Base-by-base conservation (phyloP, 1,140 invertebrate species). In the Pentalonia nigronervosa region DNA sequence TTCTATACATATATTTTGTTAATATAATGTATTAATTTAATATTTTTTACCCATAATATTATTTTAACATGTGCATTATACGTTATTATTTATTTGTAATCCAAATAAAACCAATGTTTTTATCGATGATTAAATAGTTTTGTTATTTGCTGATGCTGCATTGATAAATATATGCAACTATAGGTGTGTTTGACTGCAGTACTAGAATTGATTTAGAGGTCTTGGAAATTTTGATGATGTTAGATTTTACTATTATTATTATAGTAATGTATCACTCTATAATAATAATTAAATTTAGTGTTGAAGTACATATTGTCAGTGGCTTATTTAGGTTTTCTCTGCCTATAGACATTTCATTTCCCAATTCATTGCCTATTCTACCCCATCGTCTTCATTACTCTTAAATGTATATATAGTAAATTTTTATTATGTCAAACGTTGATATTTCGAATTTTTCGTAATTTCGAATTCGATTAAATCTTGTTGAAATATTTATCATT, bases 51-150 rank as follows among this genome's bases (percentile, higher is more conserved):
- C 48, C 23, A 76, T 91, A 20, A 81, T 91, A 91, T 91, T 91
- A 84, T 92, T 91, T 76, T 83, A 91, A 91, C 47, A 53, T 92
- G 91, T 84, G 81, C 91, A 92, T 92, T 84, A 84, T 67, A 67
- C n/a, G 60, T 90, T 81, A 91, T 91, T 91, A 92, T 92, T 92
- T 92, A 92, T 84, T 92, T 92, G 76, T 92, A 84, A 92, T 45
- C 45, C 25, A 91, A 91, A 91, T 91, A 91, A 91, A 89, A 76
- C 47, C 41, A 36, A 91, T 91, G 90, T 91, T 91, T 91, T 81
- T 91, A 56, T 90, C 88, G 25, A 90, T 25, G 48, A 60, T 41
- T 30, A 45, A 25, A 90, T 45, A 41, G 34, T 90, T 17, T 90
- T 36, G 20, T 53, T 90, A 45, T 60, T 56, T 53, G n/a, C 17